Conservation (phyloP, 1,140 invertebrate species). For the Uloborus diversus region DNA sequence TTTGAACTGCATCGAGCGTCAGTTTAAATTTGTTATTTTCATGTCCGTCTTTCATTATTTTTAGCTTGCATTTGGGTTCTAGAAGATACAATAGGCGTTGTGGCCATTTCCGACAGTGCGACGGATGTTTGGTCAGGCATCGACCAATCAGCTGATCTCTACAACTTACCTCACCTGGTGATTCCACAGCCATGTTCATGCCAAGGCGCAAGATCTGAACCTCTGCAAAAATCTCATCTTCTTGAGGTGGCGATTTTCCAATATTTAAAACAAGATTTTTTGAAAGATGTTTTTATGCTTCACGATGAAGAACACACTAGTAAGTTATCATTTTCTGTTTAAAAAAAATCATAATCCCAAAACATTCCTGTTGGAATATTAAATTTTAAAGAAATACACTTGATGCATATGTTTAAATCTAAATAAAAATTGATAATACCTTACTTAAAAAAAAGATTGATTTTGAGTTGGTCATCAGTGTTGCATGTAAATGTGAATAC, state of each 20-base stretch:
- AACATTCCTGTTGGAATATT: neutral
- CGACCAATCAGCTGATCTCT: neutral
- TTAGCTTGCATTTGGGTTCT: constrained; percentile 29
- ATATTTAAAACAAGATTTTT: constrained; percentile 11
- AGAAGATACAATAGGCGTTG: constrained; percentile 1
- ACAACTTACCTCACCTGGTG: neutral
- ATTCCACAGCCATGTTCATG: neutral
- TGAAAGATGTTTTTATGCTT: constrained; percentile 22
- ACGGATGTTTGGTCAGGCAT: neutral
- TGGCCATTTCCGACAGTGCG: neutral
- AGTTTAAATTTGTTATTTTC: neutral
- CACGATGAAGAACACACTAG: constrained; percentile 3
- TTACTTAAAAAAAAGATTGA: neutral
- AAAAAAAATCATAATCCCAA: neutral
- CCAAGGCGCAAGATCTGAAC: neutral
- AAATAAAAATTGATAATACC: neutral
- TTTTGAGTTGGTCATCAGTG: neutral
- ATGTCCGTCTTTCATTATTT: neutral
- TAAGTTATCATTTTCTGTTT: neutral
- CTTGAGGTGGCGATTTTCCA: constrained; percentile 17
- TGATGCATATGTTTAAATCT: neutral
- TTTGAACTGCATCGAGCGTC: neutral
- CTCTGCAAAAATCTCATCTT: too few species aligned
- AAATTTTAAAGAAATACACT: neutral
- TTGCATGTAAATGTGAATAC: neutral